phyloP scores from a whole-genome alignment of 2,797 vertebrate species.

The Trematomus bernacchii region DNA sequence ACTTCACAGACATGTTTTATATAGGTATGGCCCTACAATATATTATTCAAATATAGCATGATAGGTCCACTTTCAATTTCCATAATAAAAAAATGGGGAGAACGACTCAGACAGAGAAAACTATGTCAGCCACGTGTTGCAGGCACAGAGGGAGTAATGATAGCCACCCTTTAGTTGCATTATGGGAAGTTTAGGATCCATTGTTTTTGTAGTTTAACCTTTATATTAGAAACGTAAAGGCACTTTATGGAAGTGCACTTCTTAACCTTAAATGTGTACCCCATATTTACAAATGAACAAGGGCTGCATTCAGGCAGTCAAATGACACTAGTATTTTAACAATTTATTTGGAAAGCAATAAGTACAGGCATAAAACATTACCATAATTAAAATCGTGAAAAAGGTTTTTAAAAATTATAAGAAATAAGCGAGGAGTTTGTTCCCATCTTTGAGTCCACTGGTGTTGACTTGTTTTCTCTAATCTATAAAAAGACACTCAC shows the following conservation, averaged over 20 bases:
- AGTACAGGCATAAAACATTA: conserved; percentile 37
- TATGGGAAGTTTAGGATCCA: neutral
- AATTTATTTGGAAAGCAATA: conserved; percentile 67
- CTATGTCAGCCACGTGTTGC: neutral
- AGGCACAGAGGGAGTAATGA: neutral
- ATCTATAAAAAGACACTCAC: neutral
- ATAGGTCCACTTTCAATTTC: too few species aligned
- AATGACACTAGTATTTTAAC: neutral
- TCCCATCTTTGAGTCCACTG: conserved; percentile 16
- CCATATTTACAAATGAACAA: neutral
- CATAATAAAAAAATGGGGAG: neutral
- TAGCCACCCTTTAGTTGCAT: neutral
- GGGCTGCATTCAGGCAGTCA: neutral
- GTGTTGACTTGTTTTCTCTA: neutral
- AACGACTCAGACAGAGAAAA: too few species aligned
- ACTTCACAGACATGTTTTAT: too few species aligned
- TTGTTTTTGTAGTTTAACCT: neutral
- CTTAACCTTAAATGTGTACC: neutral
- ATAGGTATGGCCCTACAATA: too few species aligned
- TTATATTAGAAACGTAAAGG: neutral
- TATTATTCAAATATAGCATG: too few species aligned
- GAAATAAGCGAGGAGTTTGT: conserved; percentile 23
- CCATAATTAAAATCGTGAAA: conserved; percentile 31
- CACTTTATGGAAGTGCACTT: neutral
- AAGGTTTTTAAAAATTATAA: conserved; percentile 37